These are phyloP conservation scores for Mamestra brassicae DNA, from an alignment of 2,888 invertebrate genomes.

Conservation along the genomic window DNA sequence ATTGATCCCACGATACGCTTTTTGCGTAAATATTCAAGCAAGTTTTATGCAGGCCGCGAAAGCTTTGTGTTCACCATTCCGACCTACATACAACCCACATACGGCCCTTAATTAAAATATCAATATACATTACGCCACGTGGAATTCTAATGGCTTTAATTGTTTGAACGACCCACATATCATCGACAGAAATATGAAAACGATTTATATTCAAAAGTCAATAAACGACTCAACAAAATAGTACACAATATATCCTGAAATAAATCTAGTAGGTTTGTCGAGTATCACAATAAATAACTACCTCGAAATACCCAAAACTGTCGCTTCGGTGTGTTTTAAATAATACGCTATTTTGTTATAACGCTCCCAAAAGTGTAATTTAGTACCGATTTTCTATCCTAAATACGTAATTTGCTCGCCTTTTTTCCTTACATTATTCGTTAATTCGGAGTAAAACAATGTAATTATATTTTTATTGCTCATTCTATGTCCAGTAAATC, in stretches of 20 bases:
- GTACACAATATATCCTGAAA: slow-evolving; percentile 11
- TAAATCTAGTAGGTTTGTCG: slow-evolving; percentile 36
- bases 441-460: slow-evolving; percentile 84
- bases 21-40: slow-evolving; percentile 89
- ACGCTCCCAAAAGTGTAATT: slow-evolving; percentile 78
- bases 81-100: slow-evolving; percentile 46
- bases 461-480: slow-evolving; percentile 89
- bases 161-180: slow-evolving; percentile 37
- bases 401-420: slow-evolving; percentile 77
- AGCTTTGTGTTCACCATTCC: slow-evolving; percentile 75
- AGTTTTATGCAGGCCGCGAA: slow-evolving; percentile 80
- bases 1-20: slow-evolving; percentile 89
- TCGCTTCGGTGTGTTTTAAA: slow-evolving; percentile 72
- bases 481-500: slow-evolving; percentile 88
- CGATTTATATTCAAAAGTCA: slow-evolving; percentile 34
- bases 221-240: slow-evolving; percentile 22
- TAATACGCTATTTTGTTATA: slow-evolving; percentile 75
- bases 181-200: slow-evolving; percentile 44
- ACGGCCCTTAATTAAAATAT: slow-evolving; percentile 54
- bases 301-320: slow-evolving; percentile 63
- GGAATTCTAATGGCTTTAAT: slow-evolving; percentile 55
- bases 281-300: slow-evolving; percentile 50
- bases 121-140: slow-evolving; percentile 42
- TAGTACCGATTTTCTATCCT: slow-evolving; percentile 75
- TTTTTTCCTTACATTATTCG: slow-evolving; percentile 79